Percentiles rank a stretch among this genome's conserved stretches.
These are phyloP conservation scores for Brachyptera risi DNA, from an alignment of 2,888 invertebrate genomes.

Conservation along the genomic window DNA sequence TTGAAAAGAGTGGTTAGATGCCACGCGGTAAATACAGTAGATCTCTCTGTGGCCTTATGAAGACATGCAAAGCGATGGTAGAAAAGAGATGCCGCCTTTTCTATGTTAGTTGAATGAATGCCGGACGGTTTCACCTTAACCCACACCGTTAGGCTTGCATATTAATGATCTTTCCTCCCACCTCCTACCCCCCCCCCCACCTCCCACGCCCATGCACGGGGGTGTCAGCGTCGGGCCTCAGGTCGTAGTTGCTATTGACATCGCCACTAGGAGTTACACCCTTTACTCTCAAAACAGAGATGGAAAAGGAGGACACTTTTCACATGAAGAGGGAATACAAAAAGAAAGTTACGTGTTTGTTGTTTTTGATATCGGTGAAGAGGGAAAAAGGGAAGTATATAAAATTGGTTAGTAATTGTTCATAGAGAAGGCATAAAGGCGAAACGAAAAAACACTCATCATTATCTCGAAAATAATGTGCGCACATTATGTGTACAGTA, in stretches of 20 bases:
- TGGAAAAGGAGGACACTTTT: constrained; percentile 12
- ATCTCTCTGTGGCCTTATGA: too few species aligned
- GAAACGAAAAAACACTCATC: too few species aligned
- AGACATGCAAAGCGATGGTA: too few species aligned
- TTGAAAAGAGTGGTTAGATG: too few species aligned
- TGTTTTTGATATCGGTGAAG: neutral
- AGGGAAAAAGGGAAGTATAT: too few species aligned
- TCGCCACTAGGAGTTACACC: neutral
- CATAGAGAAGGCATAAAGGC: too few species aligned
- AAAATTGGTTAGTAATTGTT: too few species aligned
- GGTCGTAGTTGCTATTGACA: constrained; percentile 9
- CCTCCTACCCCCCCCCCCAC: neutral
- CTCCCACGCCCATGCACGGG: neutral
- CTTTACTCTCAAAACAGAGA: neutral
- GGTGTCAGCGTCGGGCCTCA: neutral
- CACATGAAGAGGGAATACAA: neutral
- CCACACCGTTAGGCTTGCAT: constrained; percentile 6
- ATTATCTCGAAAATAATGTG: too few species aligned
- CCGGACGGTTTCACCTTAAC: constrained; percentile 9
- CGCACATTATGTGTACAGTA: too few species aligned
- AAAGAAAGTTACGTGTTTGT: too few species aligned
- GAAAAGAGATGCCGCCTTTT: constrained; percentile 34
- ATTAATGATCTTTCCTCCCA: constrained; percentile 17
- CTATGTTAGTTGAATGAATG: constrained; percentile 35
- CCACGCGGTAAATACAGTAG: too few species aligned